Evolutionary conservation across 2,888 invertebrate genomes (phyloP), one percentile per base, ranked within the genome.

Genomic region (Biston stratarius): DNA sequence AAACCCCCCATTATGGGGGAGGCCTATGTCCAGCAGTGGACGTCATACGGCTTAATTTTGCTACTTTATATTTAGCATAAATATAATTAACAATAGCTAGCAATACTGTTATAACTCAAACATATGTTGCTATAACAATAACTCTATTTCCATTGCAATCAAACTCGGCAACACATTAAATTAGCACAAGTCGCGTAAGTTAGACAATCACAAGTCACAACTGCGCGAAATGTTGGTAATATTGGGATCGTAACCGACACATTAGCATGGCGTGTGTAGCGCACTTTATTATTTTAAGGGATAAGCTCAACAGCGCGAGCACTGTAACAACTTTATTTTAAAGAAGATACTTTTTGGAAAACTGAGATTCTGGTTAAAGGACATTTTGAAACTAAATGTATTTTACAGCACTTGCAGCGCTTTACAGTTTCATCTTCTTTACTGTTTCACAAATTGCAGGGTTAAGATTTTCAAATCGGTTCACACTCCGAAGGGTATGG

Each of bases 241-340:
- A 49, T 71, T 71, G 66, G 74, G 73, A 74, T 76, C 76, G 74
- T 78, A 71, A 72, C 71, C 60, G 59, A 48, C 63, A 66, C 69
- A 77, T 77, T 77, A 74, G 64, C 71, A 74, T 75, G 72, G 72
- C 67, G 61, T 67, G 70, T 65, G 60, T 58, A 60, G 63, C 59
- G 56, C 15, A 56, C 56, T 58, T 59, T 64, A 63, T 56, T 56
- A 24, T 49, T 56, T 40, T 55, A 44, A 61, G 24, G 51, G 15
- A n/a, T 8, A 36, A 10, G 5, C 11, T n/a, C 8, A 9, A 55
- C 56, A 8, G 49, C 14, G 49, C 61, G 59, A 67, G 66, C 70
- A 67, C 45, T 60, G 63, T 63, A 66, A 15, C 40, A 42, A 7
- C 3, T 40, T n/a, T n/a, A n/a, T n/a, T n/a, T 14, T 11, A 45